Base-by-base conservation (phyloP, 1,140 invertebrate species). In the Drosophila novamexicana region DNA sequence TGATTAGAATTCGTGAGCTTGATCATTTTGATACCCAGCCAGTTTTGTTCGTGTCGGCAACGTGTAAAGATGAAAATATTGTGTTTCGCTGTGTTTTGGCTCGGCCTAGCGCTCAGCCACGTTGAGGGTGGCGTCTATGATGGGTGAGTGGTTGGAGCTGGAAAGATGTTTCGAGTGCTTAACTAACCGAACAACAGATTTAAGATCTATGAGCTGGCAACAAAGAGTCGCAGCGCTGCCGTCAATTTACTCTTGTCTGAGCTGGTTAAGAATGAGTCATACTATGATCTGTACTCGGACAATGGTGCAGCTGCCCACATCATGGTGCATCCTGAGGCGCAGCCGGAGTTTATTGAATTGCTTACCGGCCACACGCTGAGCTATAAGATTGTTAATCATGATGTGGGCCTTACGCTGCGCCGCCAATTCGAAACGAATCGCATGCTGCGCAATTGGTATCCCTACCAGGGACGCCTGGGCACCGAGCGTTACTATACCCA, bases 401-500 rank as follows among this genome's bases (percentile, higher is more conserved):
- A 90, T 70, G 72, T 90, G 34, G 86, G 86, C 1, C 32, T 56
- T 0, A 80, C 81, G 1, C 40, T 90, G 7, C 53, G 62, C 0
- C 54, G 50, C 0, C 42, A 86, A 7, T 86, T 80, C 10, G 67
- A 49, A 9, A 54, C 2, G 10, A 65, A 88, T 68, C 74, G 58
- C 4, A 61, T 61, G 61, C 37, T 81, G n/a, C 72, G 78, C 1
- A 34, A 65, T 7, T 52, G 36, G 75, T 72, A 61, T 34, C 78
- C 83, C 16, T 81, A 72, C 36, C 57, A 73, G 4, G 88, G 80
- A 36, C 63, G 54, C 7, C 34, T 88, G 66, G 57, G 86, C 34
- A 90, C 79, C 1, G 89, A 91, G 42, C 67, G 86, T 1, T 90
- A 75, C 12, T 91, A 91, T 34, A 56, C 69, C 1, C 72, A 88